phyloP scores from a whole-genome alignment of 92 coral and sea anemone genomes.

The Hydrozoanthus gracilis region DNA sequence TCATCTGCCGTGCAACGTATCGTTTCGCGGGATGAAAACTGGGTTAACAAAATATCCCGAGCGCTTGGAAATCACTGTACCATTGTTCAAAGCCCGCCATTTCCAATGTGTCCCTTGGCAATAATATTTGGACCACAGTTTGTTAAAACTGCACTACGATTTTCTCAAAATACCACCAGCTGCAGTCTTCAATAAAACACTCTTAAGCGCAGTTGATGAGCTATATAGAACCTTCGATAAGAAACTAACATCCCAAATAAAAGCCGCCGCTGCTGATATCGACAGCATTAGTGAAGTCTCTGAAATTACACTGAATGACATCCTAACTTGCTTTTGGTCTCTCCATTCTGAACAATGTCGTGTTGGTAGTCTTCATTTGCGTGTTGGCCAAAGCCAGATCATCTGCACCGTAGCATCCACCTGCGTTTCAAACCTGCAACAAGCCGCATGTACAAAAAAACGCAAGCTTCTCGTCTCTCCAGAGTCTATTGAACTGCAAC shows the following conservation, averaged over 20 bases:
- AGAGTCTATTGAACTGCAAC: constrained; percentile 8
- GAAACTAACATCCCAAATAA: background rate
- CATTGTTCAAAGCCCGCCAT: constrained; percentile 21
- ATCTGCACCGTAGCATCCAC: background rate
- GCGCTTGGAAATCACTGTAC: constrained; percentile 27
- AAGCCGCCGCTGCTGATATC: background rate
- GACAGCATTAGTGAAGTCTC: too few species aligned
- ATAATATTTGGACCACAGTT: background rate
- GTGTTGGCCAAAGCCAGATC: constrained; percentile 9
- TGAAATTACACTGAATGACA: background rate
- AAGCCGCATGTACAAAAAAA: background rate
- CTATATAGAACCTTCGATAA: background rate
- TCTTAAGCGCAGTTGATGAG: background rate
- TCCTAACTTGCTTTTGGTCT: constrained; percentile 4
- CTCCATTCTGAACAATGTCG: too few species aligned
- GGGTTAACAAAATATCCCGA: constrained; percentile 45
- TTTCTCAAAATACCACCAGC: background rate
- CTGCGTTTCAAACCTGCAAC: background rate
- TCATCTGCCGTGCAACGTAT: too few species aligned
- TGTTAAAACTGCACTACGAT: background rate
- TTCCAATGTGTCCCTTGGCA: constrained; percentile 56
- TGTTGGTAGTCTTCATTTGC: too few species aligned
- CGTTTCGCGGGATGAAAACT: background rate
- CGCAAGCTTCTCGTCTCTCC: background rate
- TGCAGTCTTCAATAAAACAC: background rate